Percentiles rank a stretch among this genome's conserved stretches.
These are phyloP conservation scores for Ciona savignyi DNA, from an alignment of 23 tunicate species.

Conservation along the genomic window DNA sequence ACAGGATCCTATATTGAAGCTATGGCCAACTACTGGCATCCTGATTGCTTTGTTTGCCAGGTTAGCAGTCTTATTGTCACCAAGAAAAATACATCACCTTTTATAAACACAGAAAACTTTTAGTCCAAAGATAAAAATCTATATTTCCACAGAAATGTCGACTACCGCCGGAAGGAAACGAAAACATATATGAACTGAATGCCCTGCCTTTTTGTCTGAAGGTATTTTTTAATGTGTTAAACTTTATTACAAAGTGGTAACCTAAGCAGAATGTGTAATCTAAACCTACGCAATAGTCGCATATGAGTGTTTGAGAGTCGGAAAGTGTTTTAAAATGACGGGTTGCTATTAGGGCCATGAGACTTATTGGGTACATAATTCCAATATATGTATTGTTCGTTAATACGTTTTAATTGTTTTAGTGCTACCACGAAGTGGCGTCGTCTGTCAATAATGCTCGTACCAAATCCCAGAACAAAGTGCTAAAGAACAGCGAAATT, in stretches of 20 bases:
- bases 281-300: too few species aligned
- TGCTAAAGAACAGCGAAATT: slow-evolving; percentile 18
- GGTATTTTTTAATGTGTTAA: too few species aligned
- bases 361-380: neutral
- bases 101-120: neutral
- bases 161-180: slow-evolving; percentile 71
- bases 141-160: slow-evolving; percentile 56
- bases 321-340: too few species aligned
- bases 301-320: too few species aligned
- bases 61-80: slow-evolving; percentile 23
- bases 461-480: slow-evolving; percentile 67
- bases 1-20: slow-evolving; percentile 95
- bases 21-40: slow-evolving; percentile 93
- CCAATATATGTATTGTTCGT: neutral
- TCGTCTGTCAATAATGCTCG: slow-evolving; percentile 48
- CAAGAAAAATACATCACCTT: neutral
- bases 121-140: neutral
- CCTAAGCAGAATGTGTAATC: too few species aligned
- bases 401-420: slow-evolving; percentile 1
- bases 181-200: slow-evolving; percentile 81
- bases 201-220: slow-evolving; percentile 85
- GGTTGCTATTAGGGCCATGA: too few species aligned
- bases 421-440: slow-evolving; percentile 93
- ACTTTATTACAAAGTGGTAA: too few species aligned
- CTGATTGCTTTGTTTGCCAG: slow-evolving; percentile 91